phyloP scores from a whole-genome alignment of 2,888 invertebrate species.

The Laothoe populi region DNA sequence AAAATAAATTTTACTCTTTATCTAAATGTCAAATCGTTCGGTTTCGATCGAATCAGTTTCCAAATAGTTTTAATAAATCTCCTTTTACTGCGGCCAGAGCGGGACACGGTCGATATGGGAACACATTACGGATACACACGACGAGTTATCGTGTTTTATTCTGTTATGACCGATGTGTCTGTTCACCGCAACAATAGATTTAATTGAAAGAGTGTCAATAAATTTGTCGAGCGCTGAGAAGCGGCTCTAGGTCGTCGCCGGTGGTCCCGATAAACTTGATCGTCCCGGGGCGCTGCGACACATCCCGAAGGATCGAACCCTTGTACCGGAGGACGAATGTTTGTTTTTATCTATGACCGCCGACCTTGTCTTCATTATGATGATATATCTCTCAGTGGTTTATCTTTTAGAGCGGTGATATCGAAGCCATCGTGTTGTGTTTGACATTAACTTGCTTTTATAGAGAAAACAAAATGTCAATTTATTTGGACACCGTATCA shows the following conservation, averaged over 20 bases:
- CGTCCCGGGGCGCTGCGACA: constrained; percentile 58
- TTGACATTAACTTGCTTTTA: constrained; percentile 41
- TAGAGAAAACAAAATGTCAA: constrained; percentile 26
- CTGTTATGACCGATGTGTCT: constrained; percentile 77
- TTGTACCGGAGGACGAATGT: constrained; percentile 65
- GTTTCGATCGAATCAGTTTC: constrained; percentile 84
- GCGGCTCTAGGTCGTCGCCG: constrained; percentile 64
- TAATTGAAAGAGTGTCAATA: constrained; percentile 85
- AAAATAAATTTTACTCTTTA: constrained; percentile 84
- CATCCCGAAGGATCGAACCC: constrained; percentile 69
- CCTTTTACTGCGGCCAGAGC: constrained; percentile 78
- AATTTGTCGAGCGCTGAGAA: constrained; percentile 74
- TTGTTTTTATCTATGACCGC: constrained; percentile 73
- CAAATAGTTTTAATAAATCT: constrained; percentile 85
- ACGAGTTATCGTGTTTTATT: constrained; percentile 81
- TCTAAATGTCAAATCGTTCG: constrained; percentile 85
- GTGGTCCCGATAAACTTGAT: constrained; percentile 77
- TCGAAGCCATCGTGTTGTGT: constrained; percentile 53
- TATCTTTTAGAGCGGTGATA: constrained; percentile 63
- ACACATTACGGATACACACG: constrained; percentile 76
- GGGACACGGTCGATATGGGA: constrained; percentile 71
- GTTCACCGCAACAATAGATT: constrained; percentile 78
- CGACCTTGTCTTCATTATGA: constrained; percentile 75
- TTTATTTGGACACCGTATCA: constrained; percentile 20
- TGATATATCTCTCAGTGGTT: constrained; percentile 69